These are phyloP conservation scores for Zapus hudsonius DNA, from an alignment of 2,113 vertebrate genomes.

Conservation along the genomic window DNA sequence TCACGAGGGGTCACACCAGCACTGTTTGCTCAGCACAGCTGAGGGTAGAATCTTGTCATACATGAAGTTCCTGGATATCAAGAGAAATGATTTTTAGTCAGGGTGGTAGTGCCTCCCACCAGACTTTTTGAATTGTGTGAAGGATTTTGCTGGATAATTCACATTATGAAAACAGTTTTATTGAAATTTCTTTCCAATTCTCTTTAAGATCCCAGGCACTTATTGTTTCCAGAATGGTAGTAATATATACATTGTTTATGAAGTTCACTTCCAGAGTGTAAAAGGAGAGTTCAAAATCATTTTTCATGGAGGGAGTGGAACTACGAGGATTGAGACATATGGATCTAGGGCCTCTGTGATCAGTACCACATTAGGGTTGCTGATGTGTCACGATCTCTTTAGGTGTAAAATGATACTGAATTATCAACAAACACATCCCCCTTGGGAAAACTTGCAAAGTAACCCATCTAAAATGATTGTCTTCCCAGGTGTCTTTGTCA, in stretches of 20 bases:
- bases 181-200: neutral
- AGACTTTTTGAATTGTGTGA: neutral
- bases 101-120: neutral
- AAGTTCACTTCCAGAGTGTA: neutral
- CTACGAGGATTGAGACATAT: neutral
- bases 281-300: neutral
- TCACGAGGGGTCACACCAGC: neutral
- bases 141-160: neutral
- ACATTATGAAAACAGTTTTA: neutral
- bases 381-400: neutral
- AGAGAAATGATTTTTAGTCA: neutral
- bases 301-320: neutral
- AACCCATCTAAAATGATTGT: neutral
- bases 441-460: neutral
- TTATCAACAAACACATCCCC: neutral
- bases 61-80: neutral
- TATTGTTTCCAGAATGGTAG: neutral
- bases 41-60: neutral
- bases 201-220: neutral
- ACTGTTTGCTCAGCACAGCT: too few species aligned
- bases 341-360: neutral
- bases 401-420: neutral
- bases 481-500: neutral
- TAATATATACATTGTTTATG: neutral
- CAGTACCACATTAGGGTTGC: neutral